Conservation (phyloP, 2,888 invertebrate genomes). For the Eristalinus aeneus region DNA sequence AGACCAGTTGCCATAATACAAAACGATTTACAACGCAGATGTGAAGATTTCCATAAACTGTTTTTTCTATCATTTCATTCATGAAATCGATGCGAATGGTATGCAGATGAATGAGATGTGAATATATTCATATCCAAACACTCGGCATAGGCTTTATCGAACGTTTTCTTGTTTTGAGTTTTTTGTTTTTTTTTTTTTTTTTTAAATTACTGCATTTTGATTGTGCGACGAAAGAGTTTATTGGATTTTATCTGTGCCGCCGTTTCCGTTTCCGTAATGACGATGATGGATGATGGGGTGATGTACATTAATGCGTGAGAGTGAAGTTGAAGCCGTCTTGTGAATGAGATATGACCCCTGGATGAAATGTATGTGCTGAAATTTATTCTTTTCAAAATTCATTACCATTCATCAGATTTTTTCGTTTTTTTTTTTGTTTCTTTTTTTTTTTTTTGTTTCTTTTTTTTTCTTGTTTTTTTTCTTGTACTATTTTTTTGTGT, state of each 20-base stretch:
- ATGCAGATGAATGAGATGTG: slow-evolving; percentile 21
- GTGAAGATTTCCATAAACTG: slow-evolving; percentile 42
- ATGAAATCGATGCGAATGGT: slow-evolving; percentile 48
- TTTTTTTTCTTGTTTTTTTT: no score
- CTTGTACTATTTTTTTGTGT: no score
- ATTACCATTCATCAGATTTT: no score
- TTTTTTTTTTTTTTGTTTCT: no score
- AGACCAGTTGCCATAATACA: slow-evolving; percentile 60
- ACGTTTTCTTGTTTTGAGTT: neutral
- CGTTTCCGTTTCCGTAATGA: slow-evolving; percentile 57
- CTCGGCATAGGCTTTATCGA: neutral
- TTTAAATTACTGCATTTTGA: slow-evolving; percentile 50
- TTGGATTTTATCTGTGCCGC: slow-evolving; percentile 52
- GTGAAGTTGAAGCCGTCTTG: neutral
- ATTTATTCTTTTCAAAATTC: neutral
- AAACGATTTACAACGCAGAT: slow-evolving; percentile 53
- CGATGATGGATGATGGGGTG: neutral
- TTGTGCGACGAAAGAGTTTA: slow-evolving; percentile 21
- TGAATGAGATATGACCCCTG: neutral
- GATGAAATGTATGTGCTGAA: neutral
- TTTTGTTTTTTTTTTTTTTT: slow-evolving; percentile 3
- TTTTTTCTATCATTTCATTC: slow-evolving; percentile 55
- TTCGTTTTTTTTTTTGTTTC: no score
- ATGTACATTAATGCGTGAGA: neutral
- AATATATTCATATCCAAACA: neutral